These are phyloP conservation scores for Spilosoma lubricipeda DNA, from an alignment of 2,888 invertebrate species.

Conservation along the genomic window DNA sequence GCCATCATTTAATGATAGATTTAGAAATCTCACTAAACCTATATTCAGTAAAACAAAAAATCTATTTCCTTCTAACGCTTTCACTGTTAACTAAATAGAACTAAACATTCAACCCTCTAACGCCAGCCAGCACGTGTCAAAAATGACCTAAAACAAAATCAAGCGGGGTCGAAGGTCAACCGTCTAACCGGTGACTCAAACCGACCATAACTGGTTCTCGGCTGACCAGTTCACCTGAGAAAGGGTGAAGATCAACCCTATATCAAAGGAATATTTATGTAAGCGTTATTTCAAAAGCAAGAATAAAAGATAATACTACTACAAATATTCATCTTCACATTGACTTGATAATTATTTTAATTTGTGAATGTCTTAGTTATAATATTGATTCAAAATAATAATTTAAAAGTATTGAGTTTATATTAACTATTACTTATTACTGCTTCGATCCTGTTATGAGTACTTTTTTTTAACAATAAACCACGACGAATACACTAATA, in stretches of 20 bases:
- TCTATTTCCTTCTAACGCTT: not conserved
- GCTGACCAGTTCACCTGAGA: constrained; percentile 41
- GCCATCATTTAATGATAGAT: not conserved
- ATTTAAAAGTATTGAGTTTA: no score
- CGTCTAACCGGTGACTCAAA: constrained; percentile 50
- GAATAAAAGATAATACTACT: not conserved
- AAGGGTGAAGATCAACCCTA: constrained; percentile 43
- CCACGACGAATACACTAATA: no score
- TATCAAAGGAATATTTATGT: not conserved
- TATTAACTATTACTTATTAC: no score
- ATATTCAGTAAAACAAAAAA: not conserved
- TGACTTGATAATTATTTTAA: not conserved
- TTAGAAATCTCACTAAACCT: no score
- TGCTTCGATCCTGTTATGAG: no score
- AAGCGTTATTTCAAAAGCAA: not conserved
- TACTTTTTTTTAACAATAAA: no score
- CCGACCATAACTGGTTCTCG: constrained; percentile 42
- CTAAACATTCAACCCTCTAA: constrained; percentile 48
- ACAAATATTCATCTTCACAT: not conserved
- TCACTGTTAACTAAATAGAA: not conserved
- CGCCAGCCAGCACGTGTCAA: constrained; percentile 56
- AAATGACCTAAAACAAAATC: constrained; percentile 53
- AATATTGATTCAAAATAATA: no score
- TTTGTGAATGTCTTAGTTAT: not conserved
- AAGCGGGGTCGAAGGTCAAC: constrained; percentile 50